Percentiles rank a stretch among this genome's conserved stretches.
Evolutionary conservation across 2,888 invertebrate species (phyloP).

Genomic region (Lepeophtheirus nordmannii): DNA sequence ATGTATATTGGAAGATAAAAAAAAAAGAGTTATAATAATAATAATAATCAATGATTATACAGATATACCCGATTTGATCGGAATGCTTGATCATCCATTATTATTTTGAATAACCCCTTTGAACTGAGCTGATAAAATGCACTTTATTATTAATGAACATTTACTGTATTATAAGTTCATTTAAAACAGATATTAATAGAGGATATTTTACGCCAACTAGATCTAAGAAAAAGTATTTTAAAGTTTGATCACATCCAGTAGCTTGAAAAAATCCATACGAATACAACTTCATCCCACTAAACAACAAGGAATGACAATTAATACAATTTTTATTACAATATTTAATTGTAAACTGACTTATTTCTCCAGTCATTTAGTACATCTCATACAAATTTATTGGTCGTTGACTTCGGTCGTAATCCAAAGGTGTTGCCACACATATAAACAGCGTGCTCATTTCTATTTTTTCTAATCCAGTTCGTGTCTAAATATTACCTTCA

Average conservation of each 20-base stretch:
- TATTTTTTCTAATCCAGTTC: constrained; percentile 17
- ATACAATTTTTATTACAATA: neutral
- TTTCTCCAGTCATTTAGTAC: constrained; percentile 40
- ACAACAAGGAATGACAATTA: neutral
- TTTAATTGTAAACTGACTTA: constrained; percentile 32
- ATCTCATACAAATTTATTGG: constrained; percentile 34
- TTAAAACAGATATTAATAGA: constrained; percentile 41
- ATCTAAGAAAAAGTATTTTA: constrained; percentile 27
- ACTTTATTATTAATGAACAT: constrained; percentile 41
- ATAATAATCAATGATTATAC: neutral
- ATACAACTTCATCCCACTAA: constrained; percentile 29
- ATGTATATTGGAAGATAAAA: constrained; percentile 39
- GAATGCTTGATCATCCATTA: constrained; percentile 42
- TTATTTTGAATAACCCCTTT: constrained; percentile 38
- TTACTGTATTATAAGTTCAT: constrained; percentile 43
- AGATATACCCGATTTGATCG: constrained; percentile 41
- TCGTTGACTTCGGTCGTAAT: constrained; percentile 39
- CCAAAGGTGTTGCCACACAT: constrained; percentile 44
- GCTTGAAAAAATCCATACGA: constrained; percentile 30
- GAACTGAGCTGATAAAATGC: constrained; percentile 43
- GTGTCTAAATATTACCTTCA: neutral
- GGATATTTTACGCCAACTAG: constrained; percentile 31
- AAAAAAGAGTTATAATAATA: constrained; percentile 26
- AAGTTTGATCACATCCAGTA: constrained; percentile 30
- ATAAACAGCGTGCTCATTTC: constrained; percentile 39